phyloP scores from a whole-genome alignment of 2,797 vertebrate genomes.

The Thalassophryne amazonica region DNA sequence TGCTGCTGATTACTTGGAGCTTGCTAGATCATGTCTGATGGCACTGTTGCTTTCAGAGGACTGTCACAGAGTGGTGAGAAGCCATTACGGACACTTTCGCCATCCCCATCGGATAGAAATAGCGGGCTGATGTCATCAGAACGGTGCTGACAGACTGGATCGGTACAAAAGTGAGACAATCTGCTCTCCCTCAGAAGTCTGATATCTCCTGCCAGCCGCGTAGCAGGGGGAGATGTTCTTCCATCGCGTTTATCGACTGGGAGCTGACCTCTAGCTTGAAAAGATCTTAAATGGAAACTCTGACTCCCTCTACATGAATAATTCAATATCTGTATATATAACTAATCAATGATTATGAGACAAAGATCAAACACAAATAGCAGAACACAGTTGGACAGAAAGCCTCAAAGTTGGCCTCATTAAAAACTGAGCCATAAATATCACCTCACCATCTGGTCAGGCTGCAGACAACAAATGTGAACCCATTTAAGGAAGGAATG shows the following conservation, averaged over 20 bases:
- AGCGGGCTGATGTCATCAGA: constrained; percentile 45
- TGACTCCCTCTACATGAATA: constrained; percentile 50
- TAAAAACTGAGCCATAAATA: constrained; percentile 35
- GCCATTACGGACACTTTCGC: constrained; percentile 44
- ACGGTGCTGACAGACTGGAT: constrained; percentile 16
- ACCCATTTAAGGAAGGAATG: too few species aligned
- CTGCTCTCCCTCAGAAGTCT: constrained; percentile 43
- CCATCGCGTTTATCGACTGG: constrained; percentile 40
- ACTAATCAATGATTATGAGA: constrained; percentile 43
- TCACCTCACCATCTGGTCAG: constrained; percentile 7
- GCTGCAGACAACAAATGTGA: neutral
- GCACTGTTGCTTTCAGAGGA: constrained; percentile 49
- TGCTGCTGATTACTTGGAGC: constrained; percentile 34
- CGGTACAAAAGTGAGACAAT: constrained; percentile 43
- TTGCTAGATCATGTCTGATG: constrained; percentile 42
- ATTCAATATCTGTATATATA: constrained; percentile 56
- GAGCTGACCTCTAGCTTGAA: constrained; percentile 41
- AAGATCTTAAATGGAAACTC: constrained; percentile 34
- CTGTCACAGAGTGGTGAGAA: constrained; percentile 39
- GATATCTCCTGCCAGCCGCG: constrained; percentile 53
- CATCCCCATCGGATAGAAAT: constrained; percentile 45
- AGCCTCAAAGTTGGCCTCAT: constrained; percentile 30
- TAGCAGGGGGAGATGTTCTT: constrained; percentile 18
- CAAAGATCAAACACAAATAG: constrained; percentile 36
- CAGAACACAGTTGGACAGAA: constrained; percentile 22